phyloP scores from a whole-genome alignment of 2,113 vertebrate species.

The Coptodon bakossiorum region DNA sequence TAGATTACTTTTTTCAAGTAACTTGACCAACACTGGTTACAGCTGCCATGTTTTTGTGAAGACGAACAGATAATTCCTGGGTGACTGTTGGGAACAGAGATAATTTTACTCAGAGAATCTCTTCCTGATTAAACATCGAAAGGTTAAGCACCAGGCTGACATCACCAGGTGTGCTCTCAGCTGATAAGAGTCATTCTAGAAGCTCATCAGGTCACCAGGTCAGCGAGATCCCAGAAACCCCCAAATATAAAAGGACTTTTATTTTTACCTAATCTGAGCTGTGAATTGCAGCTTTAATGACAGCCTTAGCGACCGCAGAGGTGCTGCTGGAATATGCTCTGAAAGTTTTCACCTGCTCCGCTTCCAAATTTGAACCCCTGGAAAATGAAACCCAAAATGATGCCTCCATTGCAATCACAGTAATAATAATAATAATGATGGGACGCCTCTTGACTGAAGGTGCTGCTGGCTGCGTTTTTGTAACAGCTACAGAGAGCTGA shows the following conservation, averaged over 20 bases:
- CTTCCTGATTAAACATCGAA: not conserved
- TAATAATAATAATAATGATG: not conserved
- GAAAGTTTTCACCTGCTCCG: not conserved
- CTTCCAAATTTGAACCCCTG: not conserved
- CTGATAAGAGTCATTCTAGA: not conserved
- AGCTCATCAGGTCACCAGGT: not conserved
- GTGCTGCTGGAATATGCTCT: not conserved
- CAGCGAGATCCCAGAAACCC: not conserved
- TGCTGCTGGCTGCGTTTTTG: not conserved
- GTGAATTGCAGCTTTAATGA: not conserved
- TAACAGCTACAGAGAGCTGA: not conserved
- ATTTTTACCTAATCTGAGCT: not conserved
- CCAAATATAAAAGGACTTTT: not conserved
- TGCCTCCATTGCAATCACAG: not conserved
- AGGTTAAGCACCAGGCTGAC: not conserved
- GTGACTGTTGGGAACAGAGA: not conserved
- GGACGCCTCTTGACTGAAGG: not conserved
- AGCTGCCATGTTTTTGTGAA: not conserved
- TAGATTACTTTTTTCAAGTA: too few relatives aligned
- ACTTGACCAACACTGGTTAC: not conserved
- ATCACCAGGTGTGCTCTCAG: not conserved
- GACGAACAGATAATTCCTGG: not conserved
- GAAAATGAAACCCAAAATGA: not conserved
- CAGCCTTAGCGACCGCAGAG: not conserved
- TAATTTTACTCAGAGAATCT: not conserved